Base-by-base conservation (phyloP, 2,797 vertebrate species). In the Falco columbarius region DNA sequence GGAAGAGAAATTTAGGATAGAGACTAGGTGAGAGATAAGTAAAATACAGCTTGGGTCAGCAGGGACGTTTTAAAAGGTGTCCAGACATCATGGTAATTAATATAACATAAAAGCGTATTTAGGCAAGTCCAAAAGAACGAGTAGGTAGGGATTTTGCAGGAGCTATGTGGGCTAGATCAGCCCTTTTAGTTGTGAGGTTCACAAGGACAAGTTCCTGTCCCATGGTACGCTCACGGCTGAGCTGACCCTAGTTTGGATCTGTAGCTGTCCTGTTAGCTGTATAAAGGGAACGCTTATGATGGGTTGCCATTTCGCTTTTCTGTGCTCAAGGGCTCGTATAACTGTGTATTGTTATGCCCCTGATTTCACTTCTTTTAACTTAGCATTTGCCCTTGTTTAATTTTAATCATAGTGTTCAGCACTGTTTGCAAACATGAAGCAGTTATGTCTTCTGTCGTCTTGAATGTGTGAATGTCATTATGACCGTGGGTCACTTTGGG, bases 401-500 rank as follows among this genome's bases (percentile, higher is more conserved):
- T 95, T 93, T 95, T 95, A 92, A 85, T 95, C 90, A 61, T 22
- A n/a, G 34, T 86, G 94, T 97, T 97, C 96, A 88, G 89, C 81
- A 76, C 75, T 96, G 96, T 96, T 96, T 97, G 96, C 96, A 95
- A 81, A 77, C 75, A 30, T 32, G 91, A 83, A 95, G 83, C 29
- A n/a, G 63, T 77, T 97, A 84, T 81, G 86, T 96, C 86, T 95
- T 94, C 90, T 86, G 89, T 94, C 95, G 82, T 70, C 70, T 40
- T 74, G 86, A 93, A 34, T 54, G 90, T 85, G 91, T 71, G 93
- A 92, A 91, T 94, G 97, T 97, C 97, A 67, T 47, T 88, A 42
- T 92, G 97, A 97, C 97, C 96, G 49, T 23, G 49, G 95, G 96
- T 97, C 96, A 30, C 89, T 90, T 86, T 73, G 84, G 90, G 55